Percentiles rank a stretch among this genome's conserved stretches.
Conservation (phyloP, 1,140 invertebrate genomes). For the Bombus haemorrhoidalis region DNA sequence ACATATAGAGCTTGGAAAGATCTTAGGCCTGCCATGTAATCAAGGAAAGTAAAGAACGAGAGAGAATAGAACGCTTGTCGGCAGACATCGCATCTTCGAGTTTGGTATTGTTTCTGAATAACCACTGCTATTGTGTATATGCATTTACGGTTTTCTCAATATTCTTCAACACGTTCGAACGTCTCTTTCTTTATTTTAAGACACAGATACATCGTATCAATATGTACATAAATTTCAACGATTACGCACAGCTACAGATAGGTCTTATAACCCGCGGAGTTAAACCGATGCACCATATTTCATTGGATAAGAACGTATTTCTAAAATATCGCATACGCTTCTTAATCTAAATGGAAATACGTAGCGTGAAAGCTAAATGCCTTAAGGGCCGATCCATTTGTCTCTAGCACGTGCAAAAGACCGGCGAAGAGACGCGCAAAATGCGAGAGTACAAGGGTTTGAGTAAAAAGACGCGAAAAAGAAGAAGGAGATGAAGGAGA, state of each 20-base stretch:
- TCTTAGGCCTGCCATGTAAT: conserved; percentile 31
- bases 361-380: conserved; percentile 40
- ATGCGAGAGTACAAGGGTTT: conserved; percentile 38
- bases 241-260: background rate
- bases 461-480: conserved; percentile 48
- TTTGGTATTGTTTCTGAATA: conserved; percentile 31
- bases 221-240: background rate
- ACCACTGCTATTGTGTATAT: background rate
- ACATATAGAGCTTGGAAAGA: conserved; percentile 3
- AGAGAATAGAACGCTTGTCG: conserved; percentile 26
- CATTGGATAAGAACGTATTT: background rate
- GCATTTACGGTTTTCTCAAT: background rate
- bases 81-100: conserved; percentile 30
- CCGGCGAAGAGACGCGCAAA: conserved; percentile 51
- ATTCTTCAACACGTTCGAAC: background rate
- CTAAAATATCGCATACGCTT: conserved; percentile 33
- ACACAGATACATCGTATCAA: background rate
- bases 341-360: conserved; percentile 55
- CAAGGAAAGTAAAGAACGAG: conserved; percentile 32
- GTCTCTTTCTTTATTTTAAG: background rate
- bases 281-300: too few species aligned
- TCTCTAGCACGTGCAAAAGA: conserved; percentile 56
- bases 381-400: conserved; percentile 51
- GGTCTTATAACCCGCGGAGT: background rate
- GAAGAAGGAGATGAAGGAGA: conserved; percentile 12